A percentile compares a stretch with the other conserved stretches of the same genome.
Evolutionary conservation across 2,113 vertebrate genomes (phyloP).

Genomic region (Motacilla tschutschensis): DNA sequence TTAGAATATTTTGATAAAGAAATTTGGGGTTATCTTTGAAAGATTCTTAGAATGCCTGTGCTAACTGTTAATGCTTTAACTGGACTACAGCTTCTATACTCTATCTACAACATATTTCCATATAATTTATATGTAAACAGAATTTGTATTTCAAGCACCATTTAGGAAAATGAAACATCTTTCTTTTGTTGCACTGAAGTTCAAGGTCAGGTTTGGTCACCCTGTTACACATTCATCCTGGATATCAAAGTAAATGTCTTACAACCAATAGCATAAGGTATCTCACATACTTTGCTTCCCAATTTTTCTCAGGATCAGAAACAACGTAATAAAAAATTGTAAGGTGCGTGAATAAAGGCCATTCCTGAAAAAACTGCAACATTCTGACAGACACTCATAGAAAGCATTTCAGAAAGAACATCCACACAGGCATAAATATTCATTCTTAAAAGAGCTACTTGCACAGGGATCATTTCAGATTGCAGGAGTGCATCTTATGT

Average conservation of each 20-base stretch:
- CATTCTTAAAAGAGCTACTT: constrained; percentile 41
- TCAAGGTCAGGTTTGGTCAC: constrained; percentile 44
- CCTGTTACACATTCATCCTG: constrained; percentile 53
- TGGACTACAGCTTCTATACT: constrained; percentile 20
- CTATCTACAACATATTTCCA: constrained; percentile 31
- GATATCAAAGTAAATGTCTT: background rate
- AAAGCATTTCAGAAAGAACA: constrained; percentile 57
- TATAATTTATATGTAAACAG: constrained; percentile 52
- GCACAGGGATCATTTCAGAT: constrained; percentile 61
- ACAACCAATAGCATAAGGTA: background rate
- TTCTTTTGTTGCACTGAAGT: constrained; percentile 19
- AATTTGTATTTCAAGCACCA: constrained; percentile 61
- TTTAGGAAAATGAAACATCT: constrained; percentile 43
- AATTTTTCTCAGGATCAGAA: constrained; percentile 56
- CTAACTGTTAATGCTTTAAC: constrained; percentile 33
- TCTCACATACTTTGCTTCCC: constrained; percentile 36
- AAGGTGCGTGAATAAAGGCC: constrained; percentile 59
- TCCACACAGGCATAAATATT: constrained; percentile 50
- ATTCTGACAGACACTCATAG: constrained; percentile 51
- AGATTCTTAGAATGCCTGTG: constrained; percentile 18
- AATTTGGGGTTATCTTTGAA: constrained; percentile 14
- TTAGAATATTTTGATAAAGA: constrained; percentile 45
- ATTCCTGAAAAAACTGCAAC: constrained; percentile 55
- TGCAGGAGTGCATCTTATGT: constrained; percentile 42
- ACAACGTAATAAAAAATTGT: constrained; percentile 41